These are phyloP conservation scores for Paracentrotus lividus DNA, from an alignment of 53 echinoderm and acorn worm genomes.

Conservation along the genomic window DNA sequence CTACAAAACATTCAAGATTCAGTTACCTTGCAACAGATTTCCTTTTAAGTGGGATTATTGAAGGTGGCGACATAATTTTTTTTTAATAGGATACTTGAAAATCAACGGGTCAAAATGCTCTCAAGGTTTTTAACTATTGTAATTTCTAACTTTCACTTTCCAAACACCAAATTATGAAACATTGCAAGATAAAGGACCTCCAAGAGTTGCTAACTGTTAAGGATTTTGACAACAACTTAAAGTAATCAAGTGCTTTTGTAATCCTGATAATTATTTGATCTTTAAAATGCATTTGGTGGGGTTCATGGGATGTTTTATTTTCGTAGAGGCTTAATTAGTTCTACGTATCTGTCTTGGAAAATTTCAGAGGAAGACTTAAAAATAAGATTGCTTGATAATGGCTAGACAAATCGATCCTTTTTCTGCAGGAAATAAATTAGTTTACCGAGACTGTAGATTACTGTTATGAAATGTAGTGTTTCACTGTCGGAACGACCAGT, in stretches of 20 bases:
- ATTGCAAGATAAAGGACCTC: constrained; percentile 17
- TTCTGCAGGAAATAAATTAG: background rate
- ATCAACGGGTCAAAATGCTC: background rate
- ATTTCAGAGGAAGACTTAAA: background rate
- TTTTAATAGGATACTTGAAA: constrained; percentile 37
- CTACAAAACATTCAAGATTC: background rate
- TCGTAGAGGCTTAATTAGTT: background rate
- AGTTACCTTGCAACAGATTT: background rate
- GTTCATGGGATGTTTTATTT: background rate
- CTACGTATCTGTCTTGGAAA: background rate
- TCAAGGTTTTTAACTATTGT: constrained; percentile 36
- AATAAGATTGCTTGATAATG: background rate
- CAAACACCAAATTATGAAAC: constrained; percentile 18
- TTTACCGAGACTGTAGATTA: background rate
- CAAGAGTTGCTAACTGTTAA: no score
- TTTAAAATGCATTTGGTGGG: background rate
- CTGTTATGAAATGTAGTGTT: background rate
- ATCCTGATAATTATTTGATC: background rate
- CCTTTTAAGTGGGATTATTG: background rate
- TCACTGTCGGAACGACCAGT: background rate
- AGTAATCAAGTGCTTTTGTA: constrained; percentile 19
- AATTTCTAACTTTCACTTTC: background rate
- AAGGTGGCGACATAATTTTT: background rate
- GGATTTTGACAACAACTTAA: no score
- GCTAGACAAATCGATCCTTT: background rate